Conservation (phyloP, 2,113 vertebrate species). For the Athene cunicularia region DNA sequence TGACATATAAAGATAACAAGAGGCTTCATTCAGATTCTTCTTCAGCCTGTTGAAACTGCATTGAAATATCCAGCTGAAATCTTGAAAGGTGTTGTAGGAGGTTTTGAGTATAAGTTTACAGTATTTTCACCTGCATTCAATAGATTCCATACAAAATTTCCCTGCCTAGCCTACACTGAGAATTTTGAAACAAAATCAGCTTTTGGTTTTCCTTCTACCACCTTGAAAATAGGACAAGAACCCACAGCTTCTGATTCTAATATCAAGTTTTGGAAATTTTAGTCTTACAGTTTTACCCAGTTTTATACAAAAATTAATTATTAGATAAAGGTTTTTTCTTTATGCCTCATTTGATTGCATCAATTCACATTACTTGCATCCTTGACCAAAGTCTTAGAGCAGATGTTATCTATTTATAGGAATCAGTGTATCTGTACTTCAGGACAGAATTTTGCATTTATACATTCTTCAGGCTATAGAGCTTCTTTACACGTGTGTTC, state of each 20-base stretch:
- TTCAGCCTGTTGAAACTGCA: background rate
- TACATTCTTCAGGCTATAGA: background rate
- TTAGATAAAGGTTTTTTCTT: background rate
- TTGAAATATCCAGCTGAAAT: background rate
- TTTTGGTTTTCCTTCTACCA: background rate
- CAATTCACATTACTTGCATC: background rate
- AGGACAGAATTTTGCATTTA: background rate
- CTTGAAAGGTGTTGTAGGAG: background rate
- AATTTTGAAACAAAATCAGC: background rate
- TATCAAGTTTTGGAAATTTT: background rate
- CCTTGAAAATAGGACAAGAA: background rate
- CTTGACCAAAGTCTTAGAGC: background rate
- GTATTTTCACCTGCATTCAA: background rate
- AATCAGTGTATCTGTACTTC: background rate
- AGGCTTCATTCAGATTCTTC: background rate
- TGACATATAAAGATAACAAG: conserved; percentile 12
- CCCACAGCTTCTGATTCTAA: background rate
- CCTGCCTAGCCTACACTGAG: background rate
- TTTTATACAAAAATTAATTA: background rate
- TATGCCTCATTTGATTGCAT: background rate
- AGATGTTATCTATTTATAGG: background rate
- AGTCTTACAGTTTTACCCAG: background rate
- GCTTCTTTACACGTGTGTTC: background rate
- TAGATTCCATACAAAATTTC: background rate
- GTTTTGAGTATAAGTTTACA: background rate